These are phyloP conservation scores for Scophthalmus maximus DNA, from an alignment of 2,113 vertebrate species.

Conservation along the genomic window DNA sequence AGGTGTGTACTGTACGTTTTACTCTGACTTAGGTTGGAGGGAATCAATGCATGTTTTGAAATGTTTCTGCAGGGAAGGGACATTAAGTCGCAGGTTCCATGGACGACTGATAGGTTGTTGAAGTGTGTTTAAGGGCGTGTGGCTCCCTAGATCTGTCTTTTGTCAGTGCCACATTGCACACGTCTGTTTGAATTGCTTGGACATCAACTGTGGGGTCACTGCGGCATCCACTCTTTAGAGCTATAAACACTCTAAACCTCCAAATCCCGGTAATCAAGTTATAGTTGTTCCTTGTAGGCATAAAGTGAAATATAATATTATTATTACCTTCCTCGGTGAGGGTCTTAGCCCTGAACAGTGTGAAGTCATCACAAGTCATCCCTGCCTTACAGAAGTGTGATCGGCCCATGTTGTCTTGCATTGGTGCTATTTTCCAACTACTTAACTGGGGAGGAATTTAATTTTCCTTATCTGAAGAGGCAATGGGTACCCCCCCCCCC, in stretches of 20 bases:
- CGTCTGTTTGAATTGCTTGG: neutral
- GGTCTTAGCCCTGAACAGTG: neutral
- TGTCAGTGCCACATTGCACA: slow-evolving; percentile 23
- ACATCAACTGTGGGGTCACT: neutral
- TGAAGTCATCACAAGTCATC: slow-evolving; percentile 10
- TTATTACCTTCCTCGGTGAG: too few species aligned
- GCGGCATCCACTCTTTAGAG: neutral
- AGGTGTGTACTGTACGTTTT: slow-evolving; percentile 1
- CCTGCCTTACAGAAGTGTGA: slow-evolving; percentile 41
- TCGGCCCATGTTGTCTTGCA: slow-evolving; percentile 37
- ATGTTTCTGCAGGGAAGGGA: slow-evolving; percentile 1
- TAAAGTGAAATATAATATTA: neutral
- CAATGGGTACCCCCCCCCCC: slow-evolving; percentile 6
- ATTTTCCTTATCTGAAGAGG: slow-evolving; percentile 68
- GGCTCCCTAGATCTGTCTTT: slow-evolving; percentile 34
- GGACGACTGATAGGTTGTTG: neutral
- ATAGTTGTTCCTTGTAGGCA: neutral
- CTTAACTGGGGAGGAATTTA: slow-evolving; percentile 67
- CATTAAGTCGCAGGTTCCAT: neutral
- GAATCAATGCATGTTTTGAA: slow-evolving; percentile 22
- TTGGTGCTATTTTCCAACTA: slow-evolving; percentile 59
- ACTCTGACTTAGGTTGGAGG: neutral
- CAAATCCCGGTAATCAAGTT: slow-evolving; percentile 3
- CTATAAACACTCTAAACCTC: neutral
- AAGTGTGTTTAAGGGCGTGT: neutral